These are phyloP conservation scores for Eurypyga helias DNA, from an alignment of 2,113 vertebrate species.

Conservation along the genomic window DNA sequence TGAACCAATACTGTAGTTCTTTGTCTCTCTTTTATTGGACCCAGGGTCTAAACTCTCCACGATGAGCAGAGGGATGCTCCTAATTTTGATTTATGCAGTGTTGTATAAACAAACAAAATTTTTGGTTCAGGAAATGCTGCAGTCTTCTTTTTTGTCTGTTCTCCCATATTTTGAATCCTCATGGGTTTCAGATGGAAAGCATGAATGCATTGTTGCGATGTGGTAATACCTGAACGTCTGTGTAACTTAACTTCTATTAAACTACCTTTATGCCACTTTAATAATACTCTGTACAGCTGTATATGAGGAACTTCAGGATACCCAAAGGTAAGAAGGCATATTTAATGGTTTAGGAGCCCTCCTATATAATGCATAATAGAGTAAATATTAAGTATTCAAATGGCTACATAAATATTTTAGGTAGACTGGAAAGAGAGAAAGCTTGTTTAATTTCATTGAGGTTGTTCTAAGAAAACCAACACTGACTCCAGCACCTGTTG, in stretches of 20 bases:
- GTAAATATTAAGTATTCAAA: background rate
- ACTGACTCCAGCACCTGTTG: background rate
- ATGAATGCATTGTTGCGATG: background rate
- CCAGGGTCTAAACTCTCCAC: background rate
- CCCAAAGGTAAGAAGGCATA: background rate
- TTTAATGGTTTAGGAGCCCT: background rate
- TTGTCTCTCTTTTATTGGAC: background rate
- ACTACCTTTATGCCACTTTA: background rate
- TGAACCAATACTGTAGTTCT: background rate
- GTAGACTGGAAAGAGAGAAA: background rate
- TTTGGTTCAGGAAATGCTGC: background rate
- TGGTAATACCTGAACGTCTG: background rate
- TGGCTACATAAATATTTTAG: background rate
- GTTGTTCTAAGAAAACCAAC: background rate
- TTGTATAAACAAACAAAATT: background rate
- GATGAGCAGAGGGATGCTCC: background rate
- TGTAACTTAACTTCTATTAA: background rate
- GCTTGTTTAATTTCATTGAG: background rate
- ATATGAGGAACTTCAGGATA: background rate
- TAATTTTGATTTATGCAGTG: background rate
- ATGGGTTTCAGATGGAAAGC: background rate
- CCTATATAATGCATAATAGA: background rate
- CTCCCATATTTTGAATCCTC: background rate
- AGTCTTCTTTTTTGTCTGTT: background rate
- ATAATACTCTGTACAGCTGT: background rate